phyloP scores from a whole-genome alignment of 2,888 invertebrate species.

The Frankliniella fusca region DNA sequence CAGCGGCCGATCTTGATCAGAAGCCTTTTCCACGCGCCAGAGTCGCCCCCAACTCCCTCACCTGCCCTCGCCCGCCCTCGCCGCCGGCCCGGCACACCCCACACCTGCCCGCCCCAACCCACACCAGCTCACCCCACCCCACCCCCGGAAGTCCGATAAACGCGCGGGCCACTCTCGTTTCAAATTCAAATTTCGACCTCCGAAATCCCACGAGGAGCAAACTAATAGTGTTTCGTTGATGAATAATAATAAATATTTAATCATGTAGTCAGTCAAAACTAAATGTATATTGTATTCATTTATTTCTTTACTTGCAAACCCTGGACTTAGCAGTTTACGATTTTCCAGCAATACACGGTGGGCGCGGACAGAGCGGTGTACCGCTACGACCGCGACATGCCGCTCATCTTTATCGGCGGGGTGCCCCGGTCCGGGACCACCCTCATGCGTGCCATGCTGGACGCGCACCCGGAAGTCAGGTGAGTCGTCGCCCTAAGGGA shows the following conservation, averaged over 20 bases:
- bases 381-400: constrained; percentile 81
- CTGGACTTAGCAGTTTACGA: constrained; percentile 30
- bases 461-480: constrained; percentile 95
- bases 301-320: background rate
- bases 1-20: too few relatives aligned
- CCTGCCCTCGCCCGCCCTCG: background rate
- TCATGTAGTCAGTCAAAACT: too few relatives aligned
- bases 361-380: constrained; percentile 62
- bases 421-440: constrained; percentile 97
- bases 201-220: too few relatives aligned
- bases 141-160: too few relatives aligned
- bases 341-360: constrained; percentile 58
- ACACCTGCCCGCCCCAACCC: background rate
- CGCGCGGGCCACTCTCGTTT: too few relatives aligned
- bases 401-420: constrained; percentile 94
- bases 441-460: constrained; percentile 94
- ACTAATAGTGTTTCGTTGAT: too few relatives aligned
- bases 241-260: too few relatives aligned
- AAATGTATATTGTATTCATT: background rate
- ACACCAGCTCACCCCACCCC: background rate
- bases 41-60: background rate
- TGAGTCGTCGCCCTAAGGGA: constrained; percentile 44
- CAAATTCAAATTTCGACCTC: too few relatives aligned
- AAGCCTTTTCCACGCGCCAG: background rate
- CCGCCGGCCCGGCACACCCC: background rate